Conservation (phyloP, 2,888 invertebrate species). For the Idaea straminata region DNA sequence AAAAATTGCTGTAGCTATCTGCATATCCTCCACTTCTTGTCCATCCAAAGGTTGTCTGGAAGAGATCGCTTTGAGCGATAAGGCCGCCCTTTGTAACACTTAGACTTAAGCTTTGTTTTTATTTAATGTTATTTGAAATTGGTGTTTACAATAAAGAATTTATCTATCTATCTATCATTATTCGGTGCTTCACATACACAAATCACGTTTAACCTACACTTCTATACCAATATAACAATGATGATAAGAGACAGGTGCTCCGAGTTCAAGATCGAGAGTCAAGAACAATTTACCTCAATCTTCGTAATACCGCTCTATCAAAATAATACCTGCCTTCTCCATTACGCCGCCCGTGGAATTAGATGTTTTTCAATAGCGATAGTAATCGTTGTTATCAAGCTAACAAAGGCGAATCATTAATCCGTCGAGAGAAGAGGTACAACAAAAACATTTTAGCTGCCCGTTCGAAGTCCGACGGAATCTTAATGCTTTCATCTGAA, state of each 20-base stretch:
- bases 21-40: too few relatives aligned
- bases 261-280: not conserved
- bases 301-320: not conserved
- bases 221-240: not conserved
- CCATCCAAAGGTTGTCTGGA: too few relatives aligned
- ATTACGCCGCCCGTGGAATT: slow-evolving; percentile 12
- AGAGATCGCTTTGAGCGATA: too few relatives aligned
- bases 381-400: slow-evolving; percentile 39
- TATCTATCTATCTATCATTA: too few relatives aligned
- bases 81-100: too few relatives aligned
- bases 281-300: not conserved
- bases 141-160: too few relatives aligned
- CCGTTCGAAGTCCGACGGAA: slow-evolving; percentile 36
- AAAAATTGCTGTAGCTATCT: too few relatives aligned
- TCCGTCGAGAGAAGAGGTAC: slow-evolving; percentile 40
- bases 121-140: too few relatives aligned
- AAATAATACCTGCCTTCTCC: slow-evolving; percentile 9
- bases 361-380: slow-evolving; percentile 27
- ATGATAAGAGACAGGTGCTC: not conserved
- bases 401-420: slow-evolving; percentile 42
- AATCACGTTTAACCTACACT: not conserved
- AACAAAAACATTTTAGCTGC: slow-evolving; percentile 57
- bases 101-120: too few relatives aligned
- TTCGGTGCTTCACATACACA: not conserved
- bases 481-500: slow-evolving; percentile 56